phyloP scores from a whole-genome alignment of 2,797 vertebrate genomes.

The Enteromius anoplus region DNA sequence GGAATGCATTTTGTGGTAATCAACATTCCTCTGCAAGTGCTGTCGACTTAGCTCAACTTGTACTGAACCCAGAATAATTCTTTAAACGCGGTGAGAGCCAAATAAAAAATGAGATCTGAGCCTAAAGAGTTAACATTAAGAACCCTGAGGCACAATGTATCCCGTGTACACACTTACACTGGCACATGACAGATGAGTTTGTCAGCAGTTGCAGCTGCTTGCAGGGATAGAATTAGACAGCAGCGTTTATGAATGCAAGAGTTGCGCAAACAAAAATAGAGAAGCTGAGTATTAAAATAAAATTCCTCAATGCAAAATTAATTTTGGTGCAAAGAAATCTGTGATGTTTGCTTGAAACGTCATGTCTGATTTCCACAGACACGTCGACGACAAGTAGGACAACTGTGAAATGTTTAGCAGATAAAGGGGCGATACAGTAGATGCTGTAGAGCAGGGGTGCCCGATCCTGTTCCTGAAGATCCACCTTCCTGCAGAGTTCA shows the following conservation, averaged over 20 bases:
- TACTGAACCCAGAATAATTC: neutral
- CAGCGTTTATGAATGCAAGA: slow-evolving; percentile 68
- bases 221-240: slow-evolving; percentile 55
- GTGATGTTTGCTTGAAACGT: neutral
- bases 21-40: neutral
- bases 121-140: slow-evolving; percentile 66
- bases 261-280: slow-evolving; percentile 26
- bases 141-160: slow-evolving; percentile 65
- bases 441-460: neutral
- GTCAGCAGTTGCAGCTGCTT: slow-evolving; percentile 72
- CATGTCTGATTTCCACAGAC: slow-evolving; percentile 19
- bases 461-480: neutral
- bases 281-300: slow-evolving; percentile 59
- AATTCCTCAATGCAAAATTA: slow-evolving; percentile 17
- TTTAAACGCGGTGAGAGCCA: slow-evolving; percentile 49
- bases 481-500: neutral
- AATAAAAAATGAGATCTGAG: slow-evolving; percentile 59
- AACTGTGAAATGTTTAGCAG: slow-evolving; percentile 22
- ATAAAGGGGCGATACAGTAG: neutral
- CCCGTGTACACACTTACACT: slow-evolving; percentile 62
- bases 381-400: slow-evolving; percentile 19
- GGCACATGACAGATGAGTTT: slow-evolving; percentile 71
- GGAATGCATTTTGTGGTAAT: neutral
- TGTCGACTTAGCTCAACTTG: neutral
- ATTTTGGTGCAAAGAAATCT: slow-evolving; percentile 19